A percentile compares a stretch with the other conserved stretches of the same genome.
phyloP scores from a whole-genome alignment of 2,888 invertebrate species.

The Agonopterix subpropinquella region DNA sequence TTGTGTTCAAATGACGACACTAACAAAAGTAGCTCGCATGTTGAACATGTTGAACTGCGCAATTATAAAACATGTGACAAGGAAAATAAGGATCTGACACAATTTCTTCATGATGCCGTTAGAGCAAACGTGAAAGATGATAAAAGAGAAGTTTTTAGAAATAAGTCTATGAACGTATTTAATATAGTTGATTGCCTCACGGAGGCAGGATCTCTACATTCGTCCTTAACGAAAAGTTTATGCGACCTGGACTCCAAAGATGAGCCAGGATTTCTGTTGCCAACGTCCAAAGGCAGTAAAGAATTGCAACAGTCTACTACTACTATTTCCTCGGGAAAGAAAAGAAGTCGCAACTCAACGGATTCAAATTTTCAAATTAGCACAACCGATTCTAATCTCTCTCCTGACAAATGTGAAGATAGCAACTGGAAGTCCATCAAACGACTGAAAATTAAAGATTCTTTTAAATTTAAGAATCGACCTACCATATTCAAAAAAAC shows the following conservation, averaged over 20 bases:
- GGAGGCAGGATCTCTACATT: slow-evolving; percentile 60
- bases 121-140: slow-evolving; percentile 50
- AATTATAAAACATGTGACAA: slow-evolving; percentile 49
- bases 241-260: slow-evolving; percentile 65
- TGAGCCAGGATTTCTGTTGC: slow-evolving; percentile 50
- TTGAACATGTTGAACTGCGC: slow-evolving; percentile 38
- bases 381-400: slow-evolving; percentile 49
- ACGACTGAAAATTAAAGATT: slow-evolving; percentile 69
- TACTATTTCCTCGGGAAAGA: slow-evolving; percentile 67
- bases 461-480: slow-evolving; percentile 68
- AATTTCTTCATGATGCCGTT: slow-evolving; percentile 35
- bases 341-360: slow-evolving; percentile 66
- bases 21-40: slow-evolving; percentile 29
- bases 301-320: slow-evolving; percentile 63
- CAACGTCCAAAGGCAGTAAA: slow-evolving; percentile 46
- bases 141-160: slow-evolving; percentile 68
- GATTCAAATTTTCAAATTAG: slow-evolving; percentile 67
- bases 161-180: slow-evolving; percentile 68
- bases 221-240: slow-evolving; percentile 63
- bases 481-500: slow-evolving; percentile 66
- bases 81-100: slow-evolving; percentile 54
- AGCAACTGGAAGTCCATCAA: slow-evolving; percentile 71
- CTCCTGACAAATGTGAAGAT: slow-evolving; percentile 65
- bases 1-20: slow-evolving; percentile 31
- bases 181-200: slow-evolving; percentile 64